phyloP scores from a whole-genome alignment of 1,140 invertebrate genomes.

The Cyphomyrmex costatus region DNA sequence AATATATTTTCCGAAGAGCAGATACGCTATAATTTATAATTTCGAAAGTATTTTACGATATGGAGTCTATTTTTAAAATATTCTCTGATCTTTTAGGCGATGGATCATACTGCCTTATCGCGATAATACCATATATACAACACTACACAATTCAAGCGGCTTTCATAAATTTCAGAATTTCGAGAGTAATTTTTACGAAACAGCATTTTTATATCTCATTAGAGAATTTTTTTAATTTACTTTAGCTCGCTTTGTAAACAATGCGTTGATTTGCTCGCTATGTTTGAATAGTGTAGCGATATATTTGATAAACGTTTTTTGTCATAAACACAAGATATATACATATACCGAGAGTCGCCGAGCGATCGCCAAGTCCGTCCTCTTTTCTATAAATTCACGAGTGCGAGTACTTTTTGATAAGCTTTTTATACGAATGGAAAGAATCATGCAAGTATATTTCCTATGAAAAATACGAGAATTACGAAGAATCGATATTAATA shows the following conservation, averaged over 20 bases:
- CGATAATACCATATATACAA: background rate
- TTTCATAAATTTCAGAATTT: constrained; percentile 51
- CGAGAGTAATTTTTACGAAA: constrained; percentile 28
- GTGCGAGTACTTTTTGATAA: constrained; percentile 50
- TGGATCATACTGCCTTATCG: constrained; percentile 25
- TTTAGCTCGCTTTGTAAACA: constrained; percentile 50
- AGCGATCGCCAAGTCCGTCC: constrained; percentile 1
- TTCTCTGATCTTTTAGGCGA: constrained; percentile 10
- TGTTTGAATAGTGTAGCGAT: constrained; percentile 40
- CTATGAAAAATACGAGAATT: constrained; percentile 12
- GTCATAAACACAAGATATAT: background rate
- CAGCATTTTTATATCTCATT: constrained; percentile 5
- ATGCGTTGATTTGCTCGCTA: constrained; percentile 39
- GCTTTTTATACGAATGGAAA: constrained; percentile 52
- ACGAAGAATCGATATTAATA: constrained; percentile 3
- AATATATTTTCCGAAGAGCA: constrained; percentile 1
- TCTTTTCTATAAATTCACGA: constrained; percentile 48
- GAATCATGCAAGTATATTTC: constrained; percentile 5
- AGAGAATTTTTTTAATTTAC: constrained; percentile 43
- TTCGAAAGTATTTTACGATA: constrained; percentile 4
- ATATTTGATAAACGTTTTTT: constrained; percentile 47
- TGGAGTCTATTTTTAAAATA: background rate
- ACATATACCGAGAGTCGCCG: constrained; percentile 1
- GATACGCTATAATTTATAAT: background rate
- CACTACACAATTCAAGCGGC: background rate